A percentile compares a stretch with the other conserved stretches of the same genome.
Evolutionary conservation across 2,797 vertebrate species (phyloP).

Genomic region (Protonibea diacanthus): DNA sequence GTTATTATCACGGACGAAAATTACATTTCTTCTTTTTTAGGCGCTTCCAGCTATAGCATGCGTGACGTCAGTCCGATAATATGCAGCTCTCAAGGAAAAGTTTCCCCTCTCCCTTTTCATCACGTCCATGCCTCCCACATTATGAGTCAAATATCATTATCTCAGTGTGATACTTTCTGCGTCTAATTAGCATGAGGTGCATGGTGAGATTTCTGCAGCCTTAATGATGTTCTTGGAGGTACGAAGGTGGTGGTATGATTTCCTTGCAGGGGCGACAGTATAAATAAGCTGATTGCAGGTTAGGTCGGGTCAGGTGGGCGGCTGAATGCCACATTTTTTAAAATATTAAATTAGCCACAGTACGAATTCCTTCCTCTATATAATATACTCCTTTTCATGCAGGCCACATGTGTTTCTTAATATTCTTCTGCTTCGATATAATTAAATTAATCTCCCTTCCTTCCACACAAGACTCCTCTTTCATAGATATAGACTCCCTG

Average conservation of each 20-base stretch:
- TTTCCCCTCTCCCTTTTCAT: slow-evolving; percentile 33
- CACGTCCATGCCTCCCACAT: slow-evolving; percentile 54
- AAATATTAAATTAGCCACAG: slow-evolving; percentile 7
- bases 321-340: slow-evolving; percentile 38
- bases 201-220: slow-evolving; percentile 61
- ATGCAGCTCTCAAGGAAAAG: slow-evolving; percentile 41
- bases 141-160: slow-evolving; percentile 73
- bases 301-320: slow-evolving; percentile 43
- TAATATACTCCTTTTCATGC: slow-evolving; percentile 3
- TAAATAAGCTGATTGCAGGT: slow-evolving; percentile 53
- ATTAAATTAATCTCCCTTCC: slow-evolving; percentile 12
- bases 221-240: slow-evolving; percentile 68
- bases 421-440: not conserved
- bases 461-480: slow-evolving; percentile 22
- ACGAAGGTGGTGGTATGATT: slow-evolving; percentile 47
- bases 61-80: slow-evolving; percentile 40
- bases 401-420: slow-evolving; percentile 19
- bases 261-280: slow-evolving; percentile 36
- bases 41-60: slow-evolving; percentile 8
- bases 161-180: slow-evolving; percentile 54
- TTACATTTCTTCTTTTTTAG: slow-evolving; percentile 8
- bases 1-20: not conserved
- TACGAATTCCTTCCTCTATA: not conserved
- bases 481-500: slow-evolving; percentile 21
- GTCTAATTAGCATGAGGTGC: slow-evolving; percentile 71